Evolutionary conservation across 2,888 invertebrate genomes (phyloP), one percentile per base, ranked within the genome.

Genomic region (Latrodectus elegans): DNA sequence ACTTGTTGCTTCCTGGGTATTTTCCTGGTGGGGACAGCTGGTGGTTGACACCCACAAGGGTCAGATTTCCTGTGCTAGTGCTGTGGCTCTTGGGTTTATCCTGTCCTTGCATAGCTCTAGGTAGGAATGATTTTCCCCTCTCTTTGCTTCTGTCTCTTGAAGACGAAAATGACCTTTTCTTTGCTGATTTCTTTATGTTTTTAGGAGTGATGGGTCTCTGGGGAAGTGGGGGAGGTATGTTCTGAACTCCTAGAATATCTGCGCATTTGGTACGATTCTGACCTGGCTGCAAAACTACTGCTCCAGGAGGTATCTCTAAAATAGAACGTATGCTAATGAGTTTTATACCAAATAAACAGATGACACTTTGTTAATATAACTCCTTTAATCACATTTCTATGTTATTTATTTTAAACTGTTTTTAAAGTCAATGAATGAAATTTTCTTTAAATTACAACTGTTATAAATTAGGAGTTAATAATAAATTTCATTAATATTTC

Each of bases 211-310:
- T 67, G 8, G 79, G 85, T 4, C 81, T 26, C 11, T 80, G 75
- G 6, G 81, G 81, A 17, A 76, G n/a, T 0, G 78, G 78, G 8
- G 86, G 86, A 64, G 86, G 86, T 0, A 81, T 71, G 70, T 79
- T 84, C 14, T 79, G 88, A 26, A 88, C 68, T 0, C 88, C 88
- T 4, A 71, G 10, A 11, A 88, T 88, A 60, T 88, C 88, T 0
- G 84, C 88, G 67, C 84, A 88, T 49, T 70, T 79, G 15, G 72
- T 84, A n/a, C 64, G 68, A 65, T 80, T 88, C 22, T 84, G 71
- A 1, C 88, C 88, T n/a, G 88, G 88, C 1, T 74, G 84, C 14
- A 83, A 67, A 10, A 80, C 26, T 9, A 88, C 68, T 68, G 84
- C 76, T 10, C 82, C 82, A 17, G 81, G 71, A 22, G 86, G 81